Percentiles rank a stretch among this genome's conserved stretches.
phyloP scores from a whole-genome alignment of 2,113 vertebrate species.

The Chlamydotis undulata region DNA sequence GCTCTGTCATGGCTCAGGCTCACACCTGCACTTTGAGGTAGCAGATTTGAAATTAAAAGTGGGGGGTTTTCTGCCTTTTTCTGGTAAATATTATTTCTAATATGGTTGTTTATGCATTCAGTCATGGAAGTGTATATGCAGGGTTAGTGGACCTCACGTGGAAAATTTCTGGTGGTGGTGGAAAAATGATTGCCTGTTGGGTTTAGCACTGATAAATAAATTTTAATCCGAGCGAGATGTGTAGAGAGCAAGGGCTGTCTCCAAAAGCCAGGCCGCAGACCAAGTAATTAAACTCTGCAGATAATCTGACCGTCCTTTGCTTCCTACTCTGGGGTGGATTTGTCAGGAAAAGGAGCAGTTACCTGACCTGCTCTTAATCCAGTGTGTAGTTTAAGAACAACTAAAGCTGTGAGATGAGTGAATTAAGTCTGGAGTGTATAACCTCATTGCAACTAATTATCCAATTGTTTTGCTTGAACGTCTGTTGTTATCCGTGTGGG shows the following conservation, averaged over 20 bases:
- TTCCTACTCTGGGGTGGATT: neutral
- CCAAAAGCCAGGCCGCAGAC: neutral
- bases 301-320: neutral
- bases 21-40: neutral
- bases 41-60: neutral
- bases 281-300: neutral
- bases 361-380: constrained; percentile 25
- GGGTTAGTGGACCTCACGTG: neutral
- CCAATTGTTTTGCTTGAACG: constrained; percentile 2
- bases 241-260: neutral
- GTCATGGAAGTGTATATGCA: neutral
- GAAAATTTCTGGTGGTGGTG: neutral
- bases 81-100: neutral
- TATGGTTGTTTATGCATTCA: neutral
- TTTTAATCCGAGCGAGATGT: neutral
- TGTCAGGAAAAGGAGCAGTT: neutral
- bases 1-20: neutral
- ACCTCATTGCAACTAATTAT: constrained; percentile 6
- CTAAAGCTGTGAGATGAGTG: constrained; percentile 2
- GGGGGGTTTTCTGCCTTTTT: neutral
- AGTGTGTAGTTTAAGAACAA: neutral
- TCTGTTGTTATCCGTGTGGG: neutral
- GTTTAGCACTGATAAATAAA: neutral
- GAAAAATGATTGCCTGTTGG: neutral
- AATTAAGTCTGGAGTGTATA: constrained; percentile 26